Base-by-base conservation (phyloP, 2,888 invertebrate species). In the Agriopis leucophaearia region DNA sequence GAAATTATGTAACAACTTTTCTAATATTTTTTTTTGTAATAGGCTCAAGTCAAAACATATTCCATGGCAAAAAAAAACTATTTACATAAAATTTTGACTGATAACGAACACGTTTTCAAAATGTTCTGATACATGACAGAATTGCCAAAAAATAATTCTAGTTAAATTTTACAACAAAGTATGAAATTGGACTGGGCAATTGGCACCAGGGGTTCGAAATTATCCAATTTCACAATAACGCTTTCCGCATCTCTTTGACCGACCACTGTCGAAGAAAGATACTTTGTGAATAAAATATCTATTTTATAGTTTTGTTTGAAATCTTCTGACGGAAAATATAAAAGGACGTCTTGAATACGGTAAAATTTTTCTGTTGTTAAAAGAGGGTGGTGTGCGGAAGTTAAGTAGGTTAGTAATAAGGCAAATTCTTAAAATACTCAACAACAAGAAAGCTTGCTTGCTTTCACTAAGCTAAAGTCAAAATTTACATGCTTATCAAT, bases 201-300 rank as follows among this genome's bases (percentile, higher is more conserved):
- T 77, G 74, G 71, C 73, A 69, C 66, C 67, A 67, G 69, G 71
- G 70, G 61, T 78, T 78, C 50, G 48, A 76, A 83, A 83, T 84
- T 79, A 81, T 77, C 77, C 79, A 80, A 78, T 80, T 80, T 73
- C 69, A 66, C 69, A 67, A 71, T 78, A 77, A 72, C 62, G 58
- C 68, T 64, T 65, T 71, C 69, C 66, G 47, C 70, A 69, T 76
- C 73, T 74, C 77, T 78, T 80, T 79, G 79, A 81, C 80, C 77
- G 79, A 81, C 80, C 77, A 77, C 76, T 75, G 74, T 64, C 63
- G 62, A 74, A 67, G 72, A 74, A 73, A 77, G 75, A 81, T 74
- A 74, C 76, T 74, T 74, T 66, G 64, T 51, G 65, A 74, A 76
- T 73, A 69, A 77, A 75, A 81, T 79, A 78, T 69, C 69, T 69